These are phyloP conservation scores for Pygocentrus nattereri DNA, from an alignment of 2,797 vertebrate genomes.

Conservation along the genomic window DNA sequence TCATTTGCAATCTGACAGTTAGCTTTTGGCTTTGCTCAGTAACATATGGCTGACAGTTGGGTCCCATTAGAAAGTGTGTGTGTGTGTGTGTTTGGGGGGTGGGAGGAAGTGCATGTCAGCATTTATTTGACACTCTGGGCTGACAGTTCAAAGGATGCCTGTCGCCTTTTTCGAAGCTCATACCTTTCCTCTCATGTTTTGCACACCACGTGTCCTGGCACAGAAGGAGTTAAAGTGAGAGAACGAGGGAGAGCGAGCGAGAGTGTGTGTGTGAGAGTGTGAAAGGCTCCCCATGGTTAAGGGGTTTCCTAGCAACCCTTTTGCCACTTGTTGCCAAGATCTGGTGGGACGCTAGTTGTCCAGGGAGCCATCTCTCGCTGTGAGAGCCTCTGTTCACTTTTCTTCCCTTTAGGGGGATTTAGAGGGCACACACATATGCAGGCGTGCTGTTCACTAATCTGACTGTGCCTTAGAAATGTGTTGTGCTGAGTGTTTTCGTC, in stretches of 20 bases:
- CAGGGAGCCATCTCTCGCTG: constrained; percentile 48
- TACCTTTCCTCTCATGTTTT: background rate
- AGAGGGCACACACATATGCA: background rate
- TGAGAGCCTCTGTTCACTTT: constrained; percentile 50
- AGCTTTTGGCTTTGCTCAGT: background rate
- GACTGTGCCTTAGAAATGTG: constrained; percentile 2
- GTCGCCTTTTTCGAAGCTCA: background rate
- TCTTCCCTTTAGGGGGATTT: constrained; percentile 36
- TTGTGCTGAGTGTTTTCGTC: background rate
- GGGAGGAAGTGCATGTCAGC: background rate
- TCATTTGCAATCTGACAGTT: constrained; percentile 24
- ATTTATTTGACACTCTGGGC: background rate
- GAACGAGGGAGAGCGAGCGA: background rate
- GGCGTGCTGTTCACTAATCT: background rate
- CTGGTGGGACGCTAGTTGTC: constrained; percentile 48
- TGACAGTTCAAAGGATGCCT: background rate
- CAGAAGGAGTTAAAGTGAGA: constrained; percentile 9
- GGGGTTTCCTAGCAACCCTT: constrained; percentile 52
- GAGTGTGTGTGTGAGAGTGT: background rate
- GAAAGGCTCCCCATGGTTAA: constrained; percentile 41
- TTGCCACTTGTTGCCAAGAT: constrained; percentile 59
- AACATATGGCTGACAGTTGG: constrained; percentile 18
- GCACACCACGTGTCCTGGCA: background rate
- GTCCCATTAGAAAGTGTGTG: background rate
- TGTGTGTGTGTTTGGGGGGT: background rate